Conservation (phyloP, 1,140 invertebrate genomes). For the Cotesia chilonis region DNA sequence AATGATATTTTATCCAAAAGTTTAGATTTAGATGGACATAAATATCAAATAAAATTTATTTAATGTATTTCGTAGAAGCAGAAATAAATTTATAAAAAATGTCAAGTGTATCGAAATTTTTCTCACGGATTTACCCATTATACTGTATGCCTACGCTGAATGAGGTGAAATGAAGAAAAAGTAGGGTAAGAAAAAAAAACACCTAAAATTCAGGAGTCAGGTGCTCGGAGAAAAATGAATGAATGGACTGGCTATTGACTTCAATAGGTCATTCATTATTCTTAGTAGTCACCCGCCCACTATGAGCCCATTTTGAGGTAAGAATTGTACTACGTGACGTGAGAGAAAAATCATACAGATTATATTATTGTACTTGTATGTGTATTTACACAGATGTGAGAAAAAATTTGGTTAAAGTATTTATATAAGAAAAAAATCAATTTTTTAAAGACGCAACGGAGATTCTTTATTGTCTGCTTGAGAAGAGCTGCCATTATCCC, state of each 20-base stretch:
- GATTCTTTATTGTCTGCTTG: too few relatives aligned
- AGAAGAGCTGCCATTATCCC: too few relatives aligned
- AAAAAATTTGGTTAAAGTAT: too few relatives aligned
- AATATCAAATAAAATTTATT: too few relatives aligned
- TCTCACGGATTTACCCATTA: too few relatives aligned
- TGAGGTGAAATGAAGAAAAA: constrained; percentile 27
- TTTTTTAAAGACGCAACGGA: too few relatives aligned
- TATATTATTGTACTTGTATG: constrained; percentile 8
- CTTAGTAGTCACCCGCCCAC: constrained; percentile 54
- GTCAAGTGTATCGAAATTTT: too few relatives aligned
- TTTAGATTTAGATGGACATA: too few relatives aligned
- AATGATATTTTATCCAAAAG: too few relatives aligned
- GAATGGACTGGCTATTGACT: constrained; percentile 40
- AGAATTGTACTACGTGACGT: constrained; percentile 24
- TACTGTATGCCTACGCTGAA: neutral
- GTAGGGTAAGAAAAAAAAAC: constrained; percentile 30
- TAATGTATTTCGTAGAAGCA: too few relatives aligned
- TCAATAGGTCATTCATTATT: constrained; percentile 50
- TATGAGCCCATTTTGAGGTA: constrained; percentile 51
- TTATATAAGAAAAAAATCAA: too few relatives aligned
- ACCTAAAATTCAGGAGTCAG: constrained; percentile 42
- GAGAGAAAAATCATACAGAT: constrained; percentile 9
- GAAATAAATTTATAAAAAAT: neutral
- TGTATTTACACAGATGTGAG: neutral
- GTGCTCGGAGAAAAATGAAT: constrained; percentile 41